Percentiles rank a stretch among this genome's conserved stretches.
Evolutionary conservation across 2,797 vertebrate genomes (phyloP).

Genomic region (Huso huso): DNA sequence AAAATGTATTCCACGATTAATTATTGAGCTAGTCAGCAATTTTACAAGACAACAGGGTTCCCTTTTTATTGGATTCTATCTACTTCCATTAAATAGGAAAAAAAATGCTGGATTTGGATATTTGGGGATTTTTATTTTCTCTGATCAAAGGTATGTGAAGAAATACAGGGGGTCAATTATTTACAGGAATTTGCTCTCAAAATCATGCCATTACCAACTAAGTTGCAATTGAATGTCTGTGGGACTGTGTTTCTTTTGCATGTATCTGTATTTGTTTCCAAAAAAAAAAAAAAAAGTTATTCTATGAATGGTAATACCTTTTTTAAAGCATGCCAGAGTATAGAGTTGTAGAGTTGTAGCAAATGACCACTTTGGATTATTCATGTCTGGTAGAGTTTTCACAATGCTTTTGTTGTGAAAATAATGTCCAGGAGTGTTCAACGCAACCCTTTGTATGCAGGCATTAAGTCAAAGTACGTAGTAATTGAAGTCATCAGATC

Average conservation of each 20-base stretch:
- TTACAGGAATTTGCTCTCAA: slow-evolving; percentile 1
- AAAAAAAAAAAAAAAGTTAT: neutral
- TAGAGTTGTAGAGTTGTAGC: neutral
- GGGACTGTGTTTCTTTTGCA: neutral
- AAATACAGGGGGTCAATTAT: slow-evolving; percentile 21
- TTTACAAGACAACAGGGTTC: slow-evolving; percentile 41
- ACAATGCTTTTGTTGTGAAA: slow-evolving; percentile 2
- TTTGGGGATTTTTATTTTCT: slow-evolving; percentile 31
- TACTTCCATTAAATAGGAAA: slow-evolving; percentile 36
- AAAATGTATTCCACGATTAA: slow-evolving; percentile 50
- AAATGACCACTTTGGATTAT: neutral
- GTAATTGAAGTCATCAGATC: no score
- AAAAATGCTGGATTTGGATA: slow-evolving; percentile 34
- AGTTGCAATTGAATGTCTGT: slow-evolving; percentile 1
- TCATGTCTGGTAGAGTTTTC: slow-evolving; percentile 9
- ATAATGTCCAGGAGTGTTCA: slow-evolving; percentile 3
- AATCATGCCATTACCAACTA: neutral
- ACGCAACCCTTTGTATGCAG: no score
- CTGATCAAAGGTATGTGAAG: slow-evolving; percentile 25
- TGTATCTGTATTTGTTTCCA: neutral
- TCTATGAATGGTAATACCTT: slow-evolving; percentile 14
- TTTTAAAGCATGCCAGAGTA: slow-evolving; percentile 10
- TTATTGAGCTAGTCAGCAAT: slow-evolving; percentile 41
- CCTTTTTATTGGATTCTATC: slow-evolving; percentile 36
- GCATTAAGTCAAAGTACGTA: no score